Evolutionary conservation across 2,888 invertebrate genomes (phyloP).

Genomic region (Chromoteleia sp.): DNA sequence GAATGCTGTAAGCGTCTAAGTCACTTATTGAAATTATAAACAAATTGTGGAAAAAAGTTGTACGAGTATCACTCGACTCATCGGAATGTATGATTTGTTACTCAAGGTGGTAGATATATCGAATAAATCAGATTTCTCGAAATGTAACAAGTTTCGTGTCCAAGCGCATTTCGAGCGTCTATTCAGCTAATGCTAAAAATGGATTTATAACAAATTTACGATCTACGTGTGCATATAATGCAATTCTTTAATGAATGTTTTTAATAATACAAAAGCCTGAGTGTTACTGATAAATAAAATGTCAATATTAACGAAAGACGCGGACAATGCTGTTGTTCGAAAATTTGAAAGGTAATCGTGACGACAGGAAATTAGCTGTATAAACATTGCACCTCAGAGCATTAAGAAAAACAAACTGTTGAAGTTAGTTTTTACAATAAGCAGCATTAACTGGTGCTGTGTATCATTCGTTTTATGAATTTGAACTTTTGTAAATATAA

Average conservation of each 20-base stretch:
- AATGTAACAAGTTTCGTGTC: neutral
- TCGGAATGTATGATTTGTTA: neutral
- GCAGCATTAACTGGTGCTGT: conserved; percentile 36
- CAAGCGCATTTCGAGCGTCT: conserved; percentile 21
- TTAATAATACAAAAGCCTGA: conserved; percentile 20
- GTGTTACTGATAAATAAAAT: conserved; percentile 34
- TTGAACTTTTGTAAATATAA: conserved; percentile 54
- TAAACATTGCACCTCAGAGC: conserved; percentile 41
- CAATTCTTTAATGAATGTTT: conserved; percentile 19
- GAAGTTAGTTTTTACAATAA: conserved; percentile 37
- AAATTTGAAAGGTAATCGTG: conserved; percentile 10
- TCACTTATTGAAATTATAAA: too few species aligned
- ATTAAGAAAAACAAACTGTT: conserved; percentile 4
- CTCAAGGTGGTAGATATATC: conserved; percentile 7
- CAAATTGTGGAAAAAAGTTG: neutral
- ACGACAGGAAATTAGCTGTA: conserved; percentile 30
- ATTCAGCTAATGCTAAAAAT: conserved; percentile 24
- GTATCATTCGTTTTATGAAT: conserved; percentile 36
- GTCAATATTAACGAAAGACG: conserved; percentile 30
- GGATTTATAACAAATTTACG: neutral
- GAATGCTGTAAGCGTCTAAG: too few species aligned
- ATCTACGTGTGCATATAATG: conserved; percentile 10
- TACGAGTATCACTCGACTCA: conserved; percentile 12
- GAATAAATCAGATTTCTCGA: conserved; percentile 16
- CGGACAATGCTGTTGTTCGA: conserved; percentile 3